Base-by-base conservation (phyloP, 2,797 vertebrate species). In the Xerus rutilus region DNA sequence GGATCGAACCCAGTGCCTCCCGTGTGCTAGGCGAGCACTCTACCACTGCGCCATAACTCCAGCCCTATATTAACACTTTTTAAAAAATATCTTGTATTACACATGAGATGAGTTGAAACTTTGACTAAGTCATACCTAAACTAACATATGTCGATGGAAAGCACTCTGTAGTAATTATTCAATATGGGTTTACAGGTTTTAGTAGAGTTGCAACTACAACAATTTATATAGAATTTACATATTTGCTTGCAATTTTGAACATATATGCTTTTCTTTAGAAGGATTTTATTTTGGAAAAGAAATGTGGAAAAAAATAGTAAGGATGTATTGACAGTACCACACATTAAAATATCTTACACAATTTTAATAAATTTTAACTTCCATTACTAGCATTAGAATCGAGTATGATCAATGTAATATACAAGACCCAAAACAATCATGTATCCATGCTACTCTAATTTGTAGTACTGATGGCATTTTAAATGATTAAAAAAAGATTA, bases 271-370 rank as follows among this genome's bases (percentile, higher is more conserved):
- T 83, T 47, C 39, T 93, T 89, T 74, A 65, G 62, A 65, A 64
- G 52, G 90, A 94, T 67, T 54, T 91, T 67, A 70, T 52, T 83
- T 86, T 88, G 64, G 11, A 65, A 84, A 93, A 62, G 11, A 91
- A 81, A 64, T 54, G 3, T 43, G 30, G 30, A 69, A 85, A 87
- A 92, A 70, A 87, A 69, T 23, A 64, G 23, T 32, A 14, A 93
- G 0, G 12, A 2, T 59, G 10, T 0, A 6, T 28, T 89, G 88
- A 1, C 43, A 47, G 12, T 79, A 35, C 17, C 82, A 65, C 67
- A 83, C 17, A 52, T 89, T 87, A 78, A 87, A 86, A 76, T 79
- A 28, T 15, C 43, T 76, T 35, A 30, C 49, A 43, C 5, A 84
- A 54, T 77, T 74, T 72, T 39, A 92, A 64, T 64, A 87, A 65